Evolutionary conservation across 1,140 invertebrate genomes (phyloP).

Genomic region (Drosophila trapezifrons): DNA sequence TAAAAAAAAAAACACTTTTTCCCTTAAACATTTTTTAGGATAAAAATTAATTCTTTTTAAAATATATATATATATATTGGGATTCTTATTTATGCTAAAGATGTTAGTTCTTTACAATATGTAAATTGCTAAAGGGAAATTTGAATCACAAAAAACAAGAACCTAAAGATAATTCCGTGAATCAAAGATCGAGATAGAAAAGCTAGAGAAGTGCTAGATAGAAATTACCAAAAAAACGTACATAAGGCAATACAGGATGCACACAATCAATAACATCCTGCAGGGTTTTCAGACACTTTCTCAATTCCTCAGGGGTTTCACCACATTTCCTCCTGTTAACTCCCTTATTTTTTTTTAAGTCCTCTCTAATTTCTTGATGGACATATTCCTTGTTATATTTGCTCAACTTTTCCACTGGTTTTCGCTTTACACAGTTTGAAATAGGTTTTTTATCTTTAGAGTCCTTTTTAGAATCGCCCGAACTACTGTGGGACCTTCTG

Average conservation of each 20-base stretch:
- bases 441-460: neutral
- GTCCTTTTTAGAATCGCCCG: neutral
- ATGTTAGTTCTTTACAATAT: no score
- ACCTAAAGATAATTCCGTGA: no score
- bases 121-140: no score
- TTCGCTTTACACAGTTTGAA: neutral
- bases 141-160: neutral
- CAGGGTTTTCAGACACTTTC: constrained; percentile 14
- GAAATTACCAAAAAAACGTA: constrained; percentile 16
- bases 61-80: no score
- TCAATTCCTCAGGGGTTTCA: constrained; percentile 8
- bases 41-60: no score
- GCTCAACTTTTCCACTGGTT: neutral
- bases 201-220: neutral
- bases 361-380: neutral
- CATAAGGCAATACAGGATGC: constrained; percentile 27
- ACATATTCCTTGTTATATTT: neutral
- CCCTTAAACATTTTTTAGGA: no score
- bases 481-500: neutral
- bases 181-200: neutral
- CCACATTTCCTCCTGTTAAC: neutral
- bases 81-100: no score
- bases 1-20: no score
- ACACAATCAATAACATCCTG: constrained; percentile 41
- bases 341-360: neutral